phyloP scores from a whole-genome alignment of 2,113 vertebrate species.

The Amphiprion ocellaris region DNA sequence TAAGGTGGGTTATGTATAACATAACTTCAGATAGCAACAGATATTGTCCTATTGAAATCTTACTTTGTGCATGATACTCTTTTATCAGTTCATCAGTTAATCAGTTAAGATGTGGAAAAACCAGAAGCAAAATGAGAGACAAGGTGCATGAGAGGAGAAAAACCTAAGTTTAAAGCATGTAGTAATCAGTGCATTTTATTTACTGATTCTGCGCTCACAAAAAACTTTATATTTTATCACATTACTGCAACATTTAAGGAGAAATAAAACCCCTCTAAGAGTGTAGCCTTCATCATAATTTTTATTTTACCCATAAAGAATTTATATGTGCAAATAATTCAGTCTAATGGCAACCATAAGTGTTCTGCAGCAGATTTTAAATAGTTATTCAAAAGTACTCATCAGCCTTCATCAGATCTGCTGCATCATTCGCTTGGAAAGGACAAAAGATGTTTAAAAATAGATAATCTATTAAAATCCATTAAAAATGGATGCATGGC shows the following conservation, averaged over 20 bases:
- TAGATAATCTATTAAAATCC: neutral
- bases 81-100: too few relatives aligned
- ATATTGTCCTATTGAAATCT: too few relatives aligned
- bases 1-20: too few relatives aligned
- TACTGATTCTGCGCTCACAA: too few relatives aligned
- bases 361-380: neutral
- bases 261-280: neutral
- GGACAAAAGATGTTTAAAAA: neutral
- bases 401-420: neutral
- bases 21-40: too few relatives aligned
- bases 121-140: too few relatives aligned
- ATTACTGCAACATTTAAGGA: neutral
- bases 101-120: too few relatives aligned
- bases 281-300: neutral
- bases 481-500: too few relatives aligned
- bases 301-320: neutral
- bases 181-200: too few relatives aligned
- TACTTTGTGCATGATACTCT: too few relatives aligned
- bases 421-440: neutral
- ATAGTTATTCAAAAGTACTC: neutral
- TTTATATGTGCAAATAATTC: neutral
- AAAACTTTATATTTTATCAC: neutral
- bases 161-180: too few relatives aligned
- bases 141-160: too few relatives aligned
- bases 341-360: neutral